Conservation (phyloP, 2,113 vertebrate species). For the Protobothrops flavoviridis region DNA sequence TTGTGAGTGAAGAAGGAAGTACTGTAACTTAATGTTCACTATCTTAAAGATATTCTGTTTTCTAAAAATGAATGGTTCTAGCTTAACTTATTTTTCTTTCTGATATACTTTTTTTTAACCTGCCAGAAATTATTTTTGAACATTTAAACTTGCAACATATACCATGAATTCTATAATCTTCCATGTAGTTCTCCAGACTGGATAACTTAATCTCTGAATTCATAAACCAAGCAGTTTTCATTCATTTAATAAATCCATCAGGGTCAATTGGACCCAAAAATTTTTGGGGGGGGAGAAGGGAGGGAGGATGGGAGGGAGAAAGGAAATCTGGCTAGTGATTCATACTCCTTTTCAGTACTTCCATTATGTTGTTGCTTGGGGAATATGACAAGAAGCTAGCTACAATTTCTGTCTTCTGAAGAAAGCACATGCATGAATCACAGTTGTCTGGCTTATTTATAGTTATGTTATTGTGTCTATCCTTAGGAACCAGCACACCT, state of each 20-base stretch:
- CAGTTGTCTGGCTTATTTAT: conserved; percentile 19
- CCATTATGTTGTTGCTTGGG: neutral
- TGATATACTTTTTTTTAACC: neutral
- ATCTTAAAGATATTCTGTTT: neutral
- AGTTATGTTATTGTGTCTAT: conserved; percentile 39
- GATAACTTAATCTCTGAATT: neutral
- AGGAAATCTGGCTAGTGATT: neutral
- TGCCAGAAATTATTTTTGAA: neutral
- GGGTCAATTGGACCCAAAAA: neutral
- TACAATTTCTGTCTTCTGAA: conserved; percentile 31
- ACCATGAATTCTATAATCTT: neutral
- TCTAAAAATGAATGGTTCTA: neutral
- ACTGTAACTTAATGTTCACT: neutral
- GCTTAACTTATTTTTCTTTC: neutral
- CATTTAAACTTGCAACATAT: neutral
- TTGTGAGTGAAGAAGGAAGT: neutral
- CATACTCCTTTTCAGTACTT: conserved; percentile 5
- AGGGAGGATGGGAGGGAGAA: neutral
- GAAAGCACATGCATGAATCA: conserved; percentile 34
- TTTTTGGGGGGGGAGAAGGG: neutral
- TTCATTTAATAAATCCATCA: neutral
- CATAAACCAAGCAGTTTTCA: neutral
- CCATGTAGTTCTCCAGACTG: neutral
- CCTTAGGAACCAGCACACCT: neutral
- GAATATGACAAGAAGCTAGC: conserved; percentile 7